Percentiles rank a stretch among this genome's conserved stretches.
phyloP scores from a whole-genome alignment of 2,888 invertebrate species.

The Acheta domesticus region DNA sequence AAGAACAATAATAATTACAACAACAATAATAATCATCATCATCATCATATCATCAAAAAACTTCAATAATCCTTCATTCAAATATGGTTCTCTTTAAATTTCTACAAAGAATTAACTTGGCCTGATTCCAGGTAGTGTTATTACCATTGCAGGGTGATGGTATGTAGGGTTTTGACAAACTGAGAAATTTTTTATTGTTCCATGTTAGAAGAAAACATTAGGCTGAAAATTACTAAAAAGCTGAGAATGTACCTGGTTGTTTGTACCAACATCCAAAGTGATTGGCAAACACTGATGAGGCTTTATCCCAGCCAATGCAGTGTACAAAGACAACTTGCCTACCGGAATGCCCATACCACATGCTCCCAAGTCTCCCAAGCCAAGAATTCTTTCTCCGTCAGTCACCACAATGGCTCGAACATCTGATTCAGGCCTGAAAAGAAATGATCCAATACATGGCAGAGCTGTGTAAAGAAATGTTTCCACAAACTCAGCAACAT shows the following conservation, averaged over 20 bases:
- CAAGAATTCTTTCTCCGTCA: conserved; percentile 95
- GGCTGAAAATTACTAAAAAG: too few species aligned
- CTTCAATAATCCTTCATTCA: too few species aligned
- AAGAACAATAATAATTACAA: too few species aligned
- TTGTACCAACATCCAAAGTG: conserved; percentile 90
- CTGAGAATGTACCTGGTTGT: conserved; percentile 67
- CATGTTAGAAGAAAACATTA: too few species aligned
- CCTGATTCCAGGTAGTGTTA: too few species aligned
- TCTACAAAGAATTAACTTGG: too few species aligned
- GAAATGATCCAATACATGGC: not conserved
- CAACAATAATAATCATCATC: too few species aligned
- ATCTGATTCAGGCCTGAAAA: conserved; percentile 74
- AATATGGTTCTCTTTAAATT: too few species aligned
- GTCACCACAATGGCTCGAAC: conserved; percentile 89
- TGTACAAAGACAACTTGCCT: conserved; percentile 93
- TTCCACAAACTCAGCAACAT: not conserved
- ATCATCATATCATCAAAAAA: too few species aligned
- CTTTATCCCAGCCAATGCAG: conserved; percentile 93
- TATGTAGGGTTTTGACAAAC: too few species aligned
- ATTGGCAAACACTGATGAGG: conserved; percentile 94
- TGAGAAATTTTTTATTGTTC: too few species aligned
- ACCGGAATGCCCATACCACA: conserved; percentile 99
- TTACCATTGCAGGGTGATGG: too few species aligned
- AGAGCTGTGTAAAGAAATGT: not conserved
- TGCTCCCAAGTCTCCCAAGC: conserved; percentile 93